Percentiles rank a stretch among this genome's conserved stretches.
Evolutionary conservation across 2,113 vertebrate genomes (phyloP).

Genomic region (cattle (Bos taurus)): DNA sequence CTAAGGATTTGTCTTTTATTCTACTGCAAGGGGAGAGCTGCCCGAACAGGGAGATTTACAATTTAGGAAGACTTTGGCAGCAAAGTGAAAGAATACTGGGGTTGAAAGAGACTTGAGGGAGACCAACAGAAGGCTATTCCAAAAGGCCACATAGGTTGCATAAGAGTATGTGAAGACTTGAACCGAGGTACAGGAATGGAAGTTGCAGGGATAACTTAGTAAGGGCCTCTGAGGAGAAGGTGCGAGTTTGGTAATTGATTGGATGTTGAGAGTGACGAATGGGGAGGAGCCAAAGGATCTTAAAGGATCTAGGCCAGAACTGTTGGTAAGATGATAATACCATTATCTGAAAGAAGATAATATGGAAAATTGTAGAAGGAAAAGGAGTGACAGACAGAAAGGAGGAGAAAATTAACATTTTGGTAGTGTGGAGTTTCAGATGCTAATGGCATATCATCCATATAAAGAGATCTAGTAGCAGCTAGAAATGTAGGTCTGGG

Average conservation of each 20-base stretch:
- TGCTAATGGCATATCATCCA: not conserved
- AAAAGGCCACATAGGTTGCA: not conserved
- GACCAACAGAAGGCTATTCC: not conserved
- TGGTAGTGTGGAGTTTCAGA: not conserved
- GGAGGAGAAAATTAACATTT: not conserved
- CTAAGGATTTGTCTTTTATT: not conserved
- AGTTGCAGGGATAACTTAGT: not conserved
- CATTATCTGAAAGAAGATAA: not conserved
- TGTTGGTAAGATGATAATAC: not conserved
- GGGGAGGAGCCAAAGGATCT: not conserved
- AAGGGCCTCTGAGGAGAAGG: not conserved
- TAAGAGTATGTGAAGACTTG: not conserved
- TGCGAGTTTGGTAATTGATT: not conserved
- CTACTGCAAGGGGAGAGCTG: not conserved
- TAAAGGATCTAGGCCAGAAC: not conserved
- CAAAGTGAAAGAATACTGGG: not conserved
- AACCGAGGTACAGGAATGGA: not conserved
- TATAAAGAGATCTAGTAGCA: not conserved
- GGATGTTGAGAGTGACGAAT: not conserved
- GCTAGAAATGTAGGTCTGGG: not conserved
- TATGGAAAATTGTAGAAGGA: not conserved
- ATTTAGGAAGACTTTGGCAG: not conserved
- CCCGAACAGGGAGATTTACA: not conserved
- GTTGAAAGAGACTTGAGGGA: not conserved
- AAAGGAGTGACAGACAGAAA: not conserved